Base-by-base conservation (phyloP, 2,888 invertebrate species). In the Archaeoteleia sp. region DNA sequence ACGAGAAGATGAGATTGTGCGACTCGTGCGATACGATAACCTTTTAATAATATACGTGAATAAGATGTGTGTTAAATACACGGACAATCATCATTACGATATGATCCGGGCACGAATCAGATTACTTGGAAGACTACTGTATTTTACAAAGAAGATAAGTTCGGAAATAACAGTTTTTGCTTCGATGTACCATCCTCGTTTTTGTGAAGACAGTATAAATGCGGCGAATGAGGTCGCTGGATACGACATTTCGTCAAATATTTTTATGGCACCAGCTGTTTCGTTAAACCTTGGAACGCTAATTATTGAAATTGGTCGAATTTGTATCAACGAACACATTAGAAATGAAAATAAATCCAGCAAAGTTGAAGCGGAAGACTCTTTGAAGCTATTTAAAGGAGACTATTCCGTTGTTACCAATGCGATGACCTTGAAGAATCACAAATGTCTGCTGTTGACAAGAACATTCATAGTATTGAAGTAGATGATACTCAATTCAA, bases 41-140 rank as follows among this genome's bases (percentile, higher is more conserved):
- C 43, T 75, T n/a, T 23, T 72, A 5, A 71, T 74, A 25, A 13
- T 65, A 7, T 74, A 70, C 46, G 74, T 60, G 1, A 74, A 74
- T 51, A 43, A 57, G 30, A 30, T 72, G 35, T 71, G 73, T 37
- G 34, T 60, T 13, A 73, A 65, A 42, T 72, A 73, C 46, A 37
- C 45, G 57, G 25, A 20, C 6, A 9, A 14, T 0, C 62, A 71
- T 37, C 68, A 74, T 46, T 46, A 65, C 12, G 51, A 70, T 3
- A 68, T 73, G 71, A 73, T 74, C 14, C 34, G 74, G 15, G 55
- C 61, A 8, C 60, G 71, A 4, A 13, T 75, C 1, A 10, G 74
- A 62, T 43, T 75, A 9, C 6, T 71, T 1, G 74, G 71, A n/a
- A 35, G 66, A 1, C 67, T 72, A 14, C 51, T 74, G 10, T 10